Evolutionary conservation across 2,888 invertebrate species (phyloP).

Genomic region (Ochlodes sylvanus): DNA sequence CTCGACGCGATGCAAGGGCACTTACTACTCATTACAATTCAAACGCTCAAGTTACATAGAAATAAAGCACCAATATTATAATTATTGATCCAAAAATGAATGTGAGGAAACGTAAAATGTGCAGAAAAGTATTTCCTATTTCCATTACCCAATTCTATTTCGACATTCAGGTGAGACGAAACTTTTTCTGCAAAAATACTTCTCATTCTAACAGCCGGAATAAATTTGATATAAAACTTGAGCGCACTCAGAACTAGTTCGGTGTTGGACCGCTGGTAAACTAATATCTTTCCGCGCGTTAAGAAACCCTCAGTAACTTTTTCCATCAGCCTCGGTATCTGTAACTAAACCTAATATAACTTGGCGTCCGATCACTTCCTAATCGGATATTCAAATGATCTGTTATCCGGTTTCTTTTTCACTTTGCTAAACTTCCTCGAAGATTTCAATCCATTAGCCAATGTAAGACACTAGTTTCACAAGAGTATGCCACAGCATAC

Average conservation of each 20-base stretch:
- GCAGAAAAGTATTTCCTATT: neutral
- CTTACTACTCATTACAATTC: too few species aligned
- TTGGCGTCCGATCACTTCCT: constrained; percentile 1
- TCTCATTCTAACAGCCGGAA: constrained; percentile 55
- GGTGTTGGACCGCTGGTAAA: constrained; percentile 35
- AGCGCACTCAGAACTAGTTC: constrained; percentile 49
- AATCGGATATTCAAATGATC: neutral
- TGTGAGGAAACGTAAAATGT: neutral
- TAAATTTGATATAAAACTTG: constrained; percentile 61
- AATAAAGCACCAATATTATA: too few species aligned
- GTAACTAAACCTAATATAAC: constrained; percentile 25
- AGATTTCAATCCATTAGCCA: neutral
- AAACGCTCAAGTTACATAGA: too few species aligned
- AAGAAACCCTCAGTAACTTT: constrained; percentile 30
- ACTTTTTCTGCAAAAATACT: constrained; percentile 45
- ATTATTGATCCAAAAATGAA: too few species aligned
- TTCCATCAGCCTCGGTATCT: constrained; percentile 25
- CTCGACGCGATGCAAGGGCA: too few species aligned
- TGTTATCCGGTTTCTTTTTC: neutral
- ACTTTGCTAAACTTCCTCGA: neutral
- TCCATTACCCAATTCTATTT: constrained; percentile 50
- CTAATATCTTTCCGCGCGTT: constrained; percentile 16
- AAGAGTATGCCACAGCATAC: too few species aligned
- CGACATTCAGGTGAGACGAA: constrained; percentile 38
- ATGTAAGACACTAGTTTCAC: neutral